Evolutionary conservation across 2,888 invertebrate species (phyloP).

Genomic region (Euphydryas editha): DNA sequence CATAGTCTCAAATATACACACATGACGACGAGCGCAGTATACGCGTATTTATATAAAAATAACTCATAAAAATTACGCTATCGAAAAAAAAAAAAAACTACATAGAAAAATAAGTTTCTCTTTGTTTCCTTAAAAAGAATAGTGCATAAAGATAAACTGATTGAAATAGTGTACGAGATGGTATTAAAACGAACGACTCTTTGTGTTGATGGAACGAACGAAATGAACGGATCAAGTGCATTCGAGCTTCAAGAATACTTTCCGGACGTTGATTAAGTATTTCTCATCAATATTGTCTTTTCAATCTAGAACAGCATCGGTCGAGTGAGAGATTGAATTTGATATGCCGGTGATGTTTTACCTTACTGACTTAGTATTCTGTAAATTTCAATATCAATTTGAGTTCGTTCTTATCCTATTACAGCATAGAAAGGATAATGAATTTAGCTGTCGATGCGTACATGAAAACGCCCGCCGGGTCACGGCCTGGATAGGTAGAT

Average conservation of each 20-base stretch:
- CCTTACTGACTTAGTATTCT: background rate
- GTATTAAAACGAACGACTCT: slow-evolving; percentile 16
- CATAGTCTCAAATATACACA: no score
- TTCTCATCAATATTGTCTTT: slow-evolving; percentile 68
- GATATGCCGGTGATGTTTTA: slow-evolving; percentile 4
- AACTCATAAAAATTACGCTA: no score
- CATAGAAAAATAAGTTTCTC: no score
- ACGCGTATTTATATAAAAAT: no score
- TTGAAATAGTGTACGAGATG: background rate
- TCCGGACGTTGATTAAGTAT: slow-evolving; percentile 72
- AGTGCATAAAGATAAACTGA: background rate
- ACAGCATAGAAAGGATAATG: no score
- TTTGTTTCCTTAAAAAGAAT: no score
- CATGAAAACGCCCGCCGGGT: no score
- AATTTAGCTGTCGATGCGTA: no score
- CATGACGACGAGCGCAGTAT: no score
- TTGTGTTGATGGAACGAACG: slow-evolving; percentile 21
- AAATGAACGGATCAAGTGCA: slow-evolving; percentile 36
- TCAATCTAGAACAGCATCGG: slow-evolving; percentile 52
- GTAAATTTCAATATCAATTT: background rate
- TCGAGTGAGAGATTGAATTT: slow-evolving; percentile 35
- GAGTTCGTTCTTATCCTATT: no score
- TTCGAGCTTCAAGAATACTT: slow-evolving; percentile 37
- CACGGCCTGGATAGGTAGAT: no score
- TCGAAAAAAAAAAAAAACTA: no score